These are phyloP conservation scores for Acipenser ruthenus DNA, from an alignment of 2,797 vertebrate genomes.

Conservation along the genomic window DNA sequence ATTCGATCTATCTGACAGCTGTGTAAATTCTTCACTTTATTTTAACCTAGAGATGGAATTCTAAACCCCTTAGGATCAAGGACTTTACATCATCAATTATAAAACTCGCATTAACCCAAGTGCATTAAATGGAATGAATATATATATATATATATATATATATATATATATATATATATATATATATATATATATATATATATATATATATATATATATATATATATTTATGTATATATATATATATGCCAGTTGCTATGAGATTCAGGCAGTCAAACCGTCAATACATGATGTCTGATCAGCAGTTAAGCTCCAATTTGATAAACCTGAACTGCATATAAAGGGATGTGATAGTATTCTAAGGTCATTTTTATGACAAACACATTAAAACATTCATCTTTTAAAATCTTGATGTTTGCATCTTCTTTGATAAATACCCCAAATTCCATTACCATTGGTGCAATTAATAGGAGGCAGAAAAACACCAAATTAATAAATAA, in stretches of 20 bases:
- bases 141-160: not conserved
- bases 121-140: not conserved
- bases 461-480: too few relatives aligned
- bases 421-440: too few relatives aligned
- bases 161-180: too few relatives aligned
- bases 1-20: not conserved
- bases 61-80: not conserved
- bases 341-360: not conserved
- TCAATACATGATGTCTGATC: constrained; percentile 3
- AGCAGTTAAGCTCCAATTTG: not conserved
- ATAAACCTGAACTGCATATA: not conserved
- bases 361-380: not conserved
- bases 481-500: too few relatives aligned
- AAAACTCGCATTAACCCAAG: not conserved
- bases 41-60: not conserved
- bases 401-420: too few relatives aligned
- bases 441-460: too few relatives aligned
- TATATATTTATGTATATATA: too few relatives aligned
- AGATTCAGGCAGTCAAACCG: not conserved
- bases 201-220: too few relatives aligned
- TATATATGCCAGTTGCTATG: not conserved
- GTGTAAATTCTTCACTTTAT: not conserved
- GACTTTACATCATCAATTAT: not conserved
- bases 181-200: too few relatives aligned
- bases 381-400: too few relatives aligned